A percentile compares a stretch with the other conserved stretches of the same genome.
Conservation (phyloP, 2,797 vertebrate species). For the Bovichtus diacanthus region DNA sequence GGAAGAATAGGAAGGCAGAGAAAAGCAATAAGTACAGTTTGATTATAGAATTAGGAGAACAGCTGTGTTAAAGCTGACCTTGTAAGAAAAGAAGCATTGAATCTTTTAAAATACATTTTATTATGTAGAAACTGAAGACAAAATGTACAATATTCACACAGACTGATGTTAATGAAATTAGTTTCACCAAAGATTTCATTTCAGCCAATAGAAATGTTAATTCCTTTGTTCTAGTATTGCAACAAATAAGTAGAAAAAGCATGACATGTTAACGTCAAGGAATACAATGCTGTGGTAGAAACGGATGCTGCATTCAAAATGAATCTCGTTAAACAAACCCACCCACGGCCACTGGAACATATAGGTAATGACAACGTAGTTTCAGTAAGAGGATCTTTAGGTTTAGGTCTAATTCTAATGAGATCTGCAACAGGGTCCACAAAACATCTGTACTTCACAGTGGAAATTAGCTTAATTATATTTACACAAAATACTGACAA, state of each 20-base stretch:
- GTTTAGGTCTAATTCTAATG: slow-evolving; percentile 53
- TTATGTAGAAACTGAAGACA: slow-evolving; percentile 73
- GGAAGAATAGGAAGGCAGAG: neutral
- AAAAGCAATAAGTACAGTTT: neutral
- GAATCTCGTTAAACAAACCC: slow-evolving; percentile 43
- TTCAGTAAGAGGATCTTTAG: slow-evolving; percentile 40
- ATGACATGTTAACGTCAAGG: slow-evolving; percentile 42
- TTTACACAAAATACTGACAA: slow-evolving; percentile 65
- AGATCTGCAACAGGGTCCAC: slow-evolving; percentile 58
- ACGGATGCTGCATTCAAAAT: slow-evolving; percentile 35
- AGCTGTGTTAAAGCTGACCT: neutral
- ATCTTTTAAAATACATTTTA: slow-evolving; percentile 76
- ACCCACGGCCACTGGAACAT: slow-evolving; percentile 40
- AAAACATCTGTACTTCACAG: slow-evolving; percentile 66
- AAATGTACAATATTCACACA: slow-evolving; percentile 67
- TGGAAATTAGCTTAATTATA: slow-evolving; percentile 56
- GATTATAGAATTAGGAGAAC: neutral
- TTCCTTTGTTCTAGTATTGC: slow-evolving; percentile 35
- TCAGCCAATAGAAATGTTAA: slow-evolving; percentile 41
- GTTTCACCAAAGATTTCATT: slow-evolving; percentile 21
- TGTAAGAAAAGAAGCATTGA: neutral
- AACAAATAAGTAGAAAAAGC: slow-evolving; percentile 45
- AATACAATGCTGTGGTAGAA: slow-evolving; percentile 40
- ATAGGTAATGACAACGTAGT: slow-evolving; percentile 38
- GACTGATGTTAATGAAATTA: slow-evolving; percentile 31